Percentiles rank a stretch among this genome's conserved stretches.
Evolutionary conservation across 2,113 vertebrate genomes (phyloP).

Genomic region (Passer domesticus): DNA sequence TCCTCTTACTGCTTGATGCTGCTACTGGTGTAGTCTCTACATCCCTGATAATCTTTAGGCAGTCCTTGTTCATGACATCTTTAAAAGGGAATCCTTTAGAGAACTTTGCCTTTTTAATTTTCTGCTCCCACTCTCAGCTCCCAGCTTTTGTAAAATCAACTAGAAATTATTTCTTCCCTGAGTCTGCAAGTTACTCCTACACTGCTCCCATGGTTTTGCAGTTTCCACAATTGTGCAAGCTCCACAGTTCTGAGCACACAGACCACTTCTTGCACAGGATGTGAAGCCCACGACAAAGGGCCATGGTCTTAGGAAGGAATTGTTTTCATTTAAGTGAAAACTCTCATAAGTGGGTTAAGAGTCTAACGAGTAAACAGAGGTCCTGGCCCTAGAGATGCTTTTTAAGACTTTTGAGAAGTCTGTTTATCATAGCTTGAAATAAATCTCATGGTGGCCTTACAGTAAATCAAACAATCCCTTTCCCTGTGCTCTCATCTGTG

Average conservation of each 20-base stretch:
- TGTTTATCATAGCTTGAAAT: conserved; percentile 56
- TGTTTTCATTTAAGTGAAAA: conserved; percentile 56
- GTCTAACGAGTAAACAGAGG: conserved; percentile 54
- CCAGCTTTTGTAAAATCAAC: background rate
- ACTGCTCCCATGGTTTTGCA: background rate
- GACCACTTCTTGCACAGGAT: background rate
- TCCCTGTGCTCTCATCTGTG: conserved; percentile 49
- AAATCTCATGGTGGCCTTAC: conserved; percentile 36
- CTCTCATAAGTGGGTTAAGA: conserved; percentile 47
- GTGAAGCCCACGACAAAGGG: background rate
- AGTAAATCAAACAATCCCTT: conserved; percentile 56
- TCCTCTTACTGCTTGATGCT: background rate
- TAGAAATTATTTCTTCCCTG: background rate
- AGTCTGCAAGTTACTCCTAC: background rate
- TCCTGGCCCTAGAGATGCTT: conserved; percentile 27
- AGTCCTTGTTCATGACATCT: background rate
- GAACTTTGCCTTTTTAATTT: background rate
- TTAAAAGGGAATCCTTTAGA: background rate
- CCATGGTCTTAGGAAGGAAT: background rate
- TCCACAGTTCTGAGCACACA: background rate
- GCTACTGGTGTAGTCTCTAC: background rate
- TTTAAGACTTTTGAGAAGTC: conserved; percentile 29
- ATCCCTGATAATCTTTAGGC: background rate
- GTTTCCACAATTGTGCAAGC: background rate
- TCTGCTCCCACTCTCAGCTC: background rate